These are phyloP conservation scores for Drosophila ambigua DNA, from an alignment of 1,140 invertebrate species.

Conservation along the genomic window DNA sequence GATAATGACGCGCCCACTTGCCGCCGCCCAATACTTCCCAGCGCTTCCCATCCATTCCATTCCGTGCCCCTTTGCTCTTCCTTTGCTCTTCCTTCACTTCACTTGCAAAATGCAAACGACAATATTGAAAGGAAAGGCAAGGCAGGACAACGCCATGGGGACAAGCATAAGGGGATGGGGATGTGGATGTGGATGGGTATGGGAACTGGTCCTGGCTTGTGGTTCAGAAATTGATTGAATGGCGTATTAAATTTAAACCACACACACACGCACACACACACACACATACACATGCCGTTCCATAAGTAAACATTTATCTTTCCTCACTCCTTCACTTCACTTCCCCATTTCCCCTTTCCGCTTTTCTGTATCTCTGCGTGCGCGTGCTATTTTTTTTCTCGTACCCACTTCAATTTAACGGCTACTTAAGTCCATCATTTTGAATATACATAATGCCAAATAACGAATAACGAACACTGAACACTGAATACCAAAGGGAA, in stretches of 20 bases:
- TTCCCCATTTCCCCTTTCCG: constrained; percentile 8
- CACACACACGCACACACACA: constrained; percentile 28
- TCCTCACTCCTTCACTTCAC: background rate
- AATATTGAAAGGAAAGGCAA: constrained; percentile 51
- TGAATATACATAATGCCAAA: constrained; percentile 21
- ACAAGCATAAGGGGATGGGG: background rate
- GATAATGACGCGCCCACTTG: constrained; percentile 67
- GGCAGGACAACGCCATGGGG: constrained; percentile 28
- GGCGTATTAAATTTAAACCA: constrained; percentile 76
- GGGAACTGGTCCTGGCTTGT: constrained; percentile 4
- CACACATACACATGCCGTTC: constrained; percentile 12
- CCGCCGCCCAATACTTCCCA: background rate
- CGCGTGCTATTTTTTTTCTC: constrained; percentile 19
- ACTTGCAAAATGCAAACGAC: constrained; percentile 56
- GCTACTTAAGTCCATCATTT: constrained; percentile 64
- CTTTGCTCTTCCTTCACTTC: background rate
- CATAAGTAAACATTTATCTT: constrained; percentile 50
- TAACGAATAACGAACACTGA: background rate
- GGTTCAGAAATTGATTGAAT: constrained; percentile 68
- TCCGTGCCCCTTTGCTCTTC: too few species aligned
- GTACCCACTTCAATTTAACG: constrained; percentile 58
- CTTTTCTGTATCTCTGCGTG: background rate
- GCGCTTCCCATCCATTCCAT: too few species aligned
- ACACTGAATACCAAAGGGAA: constrained; percentile 16
- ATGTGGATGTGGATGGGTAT: background rate